Evolutionary conservation across 1,140 invertebrate genomes (phyloP).

Genomic region (Drosophila nannoptera): DNA sequence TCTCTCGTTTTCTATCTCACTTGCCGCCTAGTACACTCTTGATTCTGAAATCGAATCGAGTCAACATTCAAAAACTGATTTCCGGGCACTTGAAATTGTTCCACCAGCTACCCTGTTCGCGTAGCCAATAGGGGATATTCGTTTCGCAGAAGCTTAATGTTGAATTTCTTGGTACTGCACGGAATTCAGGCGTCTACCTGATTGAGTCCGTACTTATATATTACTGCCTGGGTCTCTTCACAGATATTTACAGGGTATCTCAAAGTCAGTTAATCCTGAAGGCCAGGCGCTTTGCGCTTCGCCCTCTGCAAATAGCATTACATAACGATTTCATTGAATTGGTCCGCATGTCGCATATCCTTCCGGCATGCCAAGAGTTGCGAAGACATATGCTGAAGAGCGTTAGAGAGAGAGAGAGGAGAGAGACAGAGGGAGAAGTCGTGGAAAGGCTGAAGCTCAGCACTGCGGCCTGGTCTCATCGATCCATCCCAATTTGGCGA

Average conservation of each 20-base stretch:
- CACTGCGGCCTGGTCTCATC: background rate
- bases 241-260: background rate
- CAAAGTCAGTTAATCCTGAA: background rate
- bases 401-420: background rate
- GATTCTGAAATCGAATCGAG: constrained; percentile 18
- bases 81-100: constrained; percentile 24
- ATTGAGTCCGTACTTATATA: background rate
- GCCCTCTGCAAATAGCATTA: constrained; percentile 4
- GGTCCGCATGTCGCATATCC: background rate
- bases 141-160: background rate
- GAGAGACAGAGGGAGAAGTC: background rate
- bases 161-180: no score
- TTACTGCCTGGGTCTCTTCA: background rate
- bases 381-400: no score
- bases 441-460: background rate
- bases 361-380: background rate
- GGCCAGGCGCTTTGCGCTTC: background rate
- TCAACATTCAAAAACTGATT: constrained; percentile 36
- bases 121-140: background rate
- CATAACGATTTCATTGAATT: constrained; percentile 4
- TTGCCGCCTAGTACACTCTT: no score
- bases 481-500: constrained; percentile 29
- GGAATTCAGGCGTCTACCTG: no score
- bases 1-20: no score
- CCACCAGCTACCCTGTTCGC: background rate